These are phyloP conservation scores for Caenorhabditis sp. DNA, from an alignment of 2,888 invertebrate species.

Conservation along the genomic window DNA sequence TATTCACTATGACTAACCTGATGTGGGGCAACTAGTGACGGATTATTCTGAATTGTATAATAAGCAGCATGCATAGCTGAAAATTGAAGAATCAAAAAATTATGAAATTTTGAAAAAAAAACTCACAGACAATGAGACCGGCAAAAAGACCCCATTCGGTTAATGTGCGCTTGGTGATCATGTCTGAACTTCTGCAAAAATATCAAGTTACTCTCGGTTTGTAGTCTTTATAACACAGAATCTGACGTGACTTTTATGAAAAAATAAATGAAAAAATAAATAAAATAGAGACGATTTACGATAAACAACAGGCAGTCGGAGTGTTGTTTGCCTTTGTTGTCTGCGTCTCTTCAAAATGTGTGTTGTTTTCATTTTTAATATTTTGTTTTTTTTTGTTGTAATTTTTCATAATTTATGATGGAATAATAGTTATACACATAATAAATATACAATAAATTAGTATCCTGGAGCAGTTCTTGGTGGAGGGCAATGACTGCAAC, in stretches of 20 bases:
- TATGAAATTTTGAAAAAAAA: constrained; percentile 9
- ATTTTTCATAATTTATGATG: not conserved
- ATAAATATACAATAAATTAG: constrained; percentile 12
- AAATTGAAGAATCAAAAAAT: constrained; percentile 3
- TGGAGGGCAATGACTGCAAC: constrained; percentile 49
- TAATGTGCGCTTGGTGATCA: constrained; percentile 34
- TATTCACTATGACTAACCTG: constrained; percentile 14
- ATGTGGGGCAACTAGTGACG: constrained; percentile 50
- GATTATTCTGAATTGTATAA: constrained; percentile 64
- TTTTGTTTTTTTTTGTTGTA: not conserved
- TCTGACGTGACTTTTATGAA: constrained; percentile 26
- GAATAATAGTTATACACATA: too few relatives aligned
- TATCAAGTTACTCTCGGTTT: not conserved
- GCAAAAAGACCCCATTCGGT: constrained; percentile 50
- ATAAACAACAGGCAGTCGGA: constrained; percentile 10
- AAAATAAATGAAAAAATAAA: not conserved
- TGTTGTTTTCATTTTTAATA: not conserved
- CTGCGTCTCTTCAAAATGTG: constrained; percentile 11
- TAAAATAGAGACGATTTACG: not conserved
- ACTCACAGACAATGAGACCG: constrained; percentile 54
- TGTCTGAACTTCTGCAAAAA: constrained; percentile 7
- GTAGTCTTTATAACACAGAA: not conserved
- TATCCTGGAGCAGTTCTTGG: constrained; percentile 57
- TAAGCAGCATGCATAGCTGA: constrained; percentile 64
- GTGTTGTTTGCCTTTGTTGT: constrained; percentile 20